These are phyloP conservation scores for Rosalia funebris DNA, from an alignment of 2,888 invertebrate genomes.

Conservation along the genomic window DNA sequence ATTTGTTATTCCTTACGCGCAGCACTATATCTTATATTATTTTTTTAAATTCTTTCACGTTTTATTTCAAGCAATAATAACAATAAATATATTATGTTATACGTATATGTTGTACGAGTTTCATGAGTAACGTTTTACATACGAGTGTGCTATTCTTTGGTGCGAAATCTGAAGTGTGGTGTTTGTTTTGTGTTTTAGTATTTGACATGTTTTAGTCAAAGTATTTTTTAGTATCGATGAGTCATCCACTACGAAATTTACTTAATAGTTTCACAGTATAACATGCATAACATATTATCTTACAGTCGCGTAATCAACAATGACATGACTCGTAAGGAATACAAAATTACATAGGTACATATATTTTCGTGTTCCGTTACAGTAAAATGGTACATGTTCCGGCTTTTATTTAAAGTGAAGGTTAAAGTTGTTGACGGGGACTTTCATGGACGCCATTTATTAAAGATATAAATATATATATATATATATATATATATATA, in stretches of 20 bases:
- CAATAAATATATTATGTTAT: slow-evolving; percentile 55
- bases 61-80: slow-evolving; percentile 53
- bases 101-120: slow-evolving; percentile 46
- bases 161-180: too few relatives aligned
- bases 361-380: neutral
- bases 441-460: neutral
- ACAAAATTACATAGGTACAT: neutral
- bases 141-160: slow-evolving; percentile 35
- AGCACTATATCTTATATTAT: slow-evolving; percentile 54
- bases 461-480: too few relatives aligned
- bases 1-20: slow-evolving; percentile 54
- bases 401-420: neutral
- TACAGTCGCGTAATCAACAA: neutral
- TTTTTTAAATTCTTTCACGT: slow-evolving; percentile 57
- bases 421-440: neutral
- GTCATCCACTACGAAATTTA: neutral
- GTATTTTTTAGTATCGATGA: neutral
- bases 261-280: neutral
- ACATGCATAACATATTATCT: neutral
- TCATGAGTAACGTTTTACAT: slow-evolving; percentile 51
- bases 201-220: too few relatives aligned
- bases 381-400: neutral
- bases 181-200: neutral
- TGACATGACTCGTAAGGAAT: neutral
- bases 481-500: too few relatives aligned